These are phyloP conservation scores for Xenopus petersii DNA, from an alignment of 2,797 vertebrate genomes.

Conservation along the genomic window DNA sequence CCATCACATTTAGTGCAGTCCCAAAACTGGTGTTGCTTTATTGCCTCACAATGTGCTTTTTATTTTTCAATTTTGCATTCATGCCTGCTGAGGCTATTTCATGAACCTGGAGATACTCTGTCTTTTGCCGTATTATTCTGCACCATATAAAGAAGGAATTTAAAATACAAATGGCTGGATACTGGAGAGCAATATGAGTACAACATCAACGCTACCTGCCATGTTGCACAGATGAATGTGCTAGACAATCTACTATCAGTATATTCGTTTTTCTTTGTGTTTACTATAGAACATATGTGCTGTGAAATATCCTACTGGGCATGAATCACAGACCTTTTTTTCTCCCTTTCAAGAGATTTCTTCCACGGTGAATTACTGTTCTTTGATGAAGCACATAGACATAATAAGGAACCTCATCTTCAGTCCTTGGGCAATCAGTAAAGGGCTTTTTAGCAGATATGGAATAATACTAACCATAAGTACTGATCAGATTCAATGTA, in stretches of 20 bases:
- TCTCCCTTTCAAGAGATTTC: background rate
- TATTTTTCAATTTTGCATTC: constrained; percentile 47
- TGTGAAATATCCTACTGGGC: constrained; percentile 14
- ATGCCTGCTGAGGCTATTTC: constrained; percentile 34
- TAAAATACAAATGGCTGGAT: background rate
- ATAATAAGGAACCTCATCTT: constrained; percentile 5
- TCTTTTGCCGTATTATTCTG: constrained; percentile 9
- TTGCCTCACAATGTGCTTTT: constrained; percentile 45
- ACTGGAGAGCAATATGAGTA: background rate
- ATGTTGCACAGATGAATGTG: background rate
- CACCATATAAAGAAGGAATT: constrained; percentile 17
- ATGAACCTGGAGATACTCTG: constrained; percentile 22
- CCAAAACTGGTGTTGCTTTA: constrained; percentile 38
- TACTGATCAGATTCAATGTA: too few species aligned
- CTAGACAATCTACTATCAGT: constrained; percentile 7
- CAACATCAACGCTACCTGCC: constrained; percentile 1
- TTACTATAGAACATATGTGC: constrained; percentile 27
- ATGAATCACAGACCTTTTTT: constrained; percentile 8
- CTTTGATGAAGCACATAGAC: background rate
- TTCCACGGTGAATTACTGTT: constrained; percentile 16
- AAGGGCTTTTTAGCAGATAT: constrained; percentile 10
- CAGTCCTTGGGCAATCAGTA: background rate
- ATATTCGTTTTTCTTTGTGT: constrained; percentile 10
- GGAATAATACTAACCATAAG: background rate
- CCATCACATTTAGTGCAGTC: constrained; percentile 47